These are phyloP conservation scores for Elachura formosa DNA, from an alignment of 2,113 vertebrate genomes.

Conservation along the genomic window DNA sequence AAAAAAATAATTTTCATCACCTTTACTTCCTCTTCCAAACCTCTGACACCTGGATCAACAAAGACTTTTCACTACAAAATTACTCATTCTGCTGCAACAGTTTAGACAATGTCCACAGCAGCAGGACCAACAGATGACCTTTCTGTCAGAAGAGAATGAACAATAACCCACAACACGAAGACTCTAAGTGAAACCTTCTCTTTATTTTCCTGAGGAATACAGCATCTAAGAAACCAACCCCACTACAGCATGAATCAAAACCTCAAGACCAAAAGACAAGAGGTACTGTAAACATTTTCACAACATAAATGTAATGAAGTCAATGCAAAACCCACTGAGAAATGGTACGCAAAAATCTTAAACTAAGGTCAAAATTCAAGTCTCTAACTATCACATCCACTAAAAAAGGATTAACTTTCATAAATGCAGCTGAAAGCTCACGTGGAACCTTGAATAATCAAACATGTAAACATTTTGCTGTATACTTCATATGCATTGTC, in stretches of 20 bases:
- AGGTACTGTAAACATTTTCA: neutral
- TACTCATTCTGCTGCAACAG: neutral
- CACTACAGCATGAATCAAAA: neutral
- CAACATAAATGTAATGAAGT: neutral
- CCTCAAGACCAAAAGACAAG: neutral
- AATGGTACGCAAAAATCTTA: neutral
- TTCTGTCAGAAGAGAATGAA: neutral
- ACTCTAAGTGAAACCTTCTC: neutral
- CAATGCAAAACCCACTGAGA: neutral
- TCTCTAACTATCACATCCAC: neutral
- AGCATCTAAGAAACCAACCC: neutral
- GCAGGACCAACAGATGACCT: neutral
- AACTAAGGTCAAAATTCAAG: neutral
- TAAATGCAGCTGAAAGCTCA: neutral
- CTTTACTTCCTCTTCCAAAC: neutral
- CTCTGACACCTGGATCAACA: slow-evolving; percentile 13
- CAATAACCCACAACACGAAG: neutral
- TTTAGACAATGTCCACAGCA: neutral
- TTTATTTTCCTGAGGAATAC: neutral
- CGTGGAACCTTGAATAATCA: neutral
- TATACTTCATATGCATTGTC: neutral
- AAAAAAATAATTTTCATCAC: neutral
- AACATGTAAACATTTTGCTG: neutral
- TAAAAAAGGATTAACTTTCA: neutral
- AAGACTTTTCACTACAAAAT: neutral